Conservation (phyloP, 2,797 vertebrate genomes). For the Darevskia nairensis region DNA sequence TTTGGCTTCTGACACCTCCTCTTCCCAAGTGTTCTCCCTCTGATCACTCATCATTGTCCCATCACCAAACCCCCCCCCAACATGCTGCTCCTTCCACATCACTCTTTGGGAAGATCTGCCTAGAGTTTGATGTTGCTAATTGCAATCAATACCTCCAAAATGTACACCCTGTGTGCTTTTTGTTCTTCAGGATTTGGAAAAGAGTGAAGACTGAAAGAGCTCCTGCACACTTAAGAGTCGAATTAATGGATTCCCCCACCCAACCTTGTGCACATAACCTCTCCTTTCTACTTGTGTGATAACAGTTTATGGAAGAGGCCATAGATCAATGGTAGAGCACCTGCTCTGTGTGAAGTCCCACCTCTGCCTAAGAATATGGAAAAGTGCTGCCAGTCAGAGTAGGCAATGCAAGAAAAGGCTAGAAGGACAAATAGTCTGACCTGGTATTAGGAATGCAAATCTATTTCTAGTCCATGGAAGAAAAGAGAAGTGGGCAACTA, state of each 20-base stretch:
- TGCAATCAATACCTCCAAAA: neutral
- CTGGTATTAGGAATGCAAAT: neutral
- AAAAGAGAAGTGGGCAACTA: neutral
- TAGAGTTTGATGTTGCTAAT: neutral
- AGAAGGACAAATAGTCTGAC: neutral
- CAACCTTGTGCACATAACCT: neutral
- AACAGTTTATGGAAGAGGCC: neutral
- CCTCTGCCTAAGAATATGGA: neutral
- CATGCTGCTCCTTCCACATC: neutral
- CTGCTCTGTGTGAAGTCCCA: neutral
- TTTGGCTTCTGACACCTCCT: too few relatives aligned
- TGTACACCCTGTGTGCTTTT: neutral
- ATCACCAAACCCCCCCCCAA: neutral
- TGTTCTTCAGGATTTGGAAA: neutral
- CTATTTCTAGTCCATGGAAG: neutral
- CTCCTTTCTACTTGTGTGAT: neutral
- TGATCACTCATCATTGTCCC: too few relatives aligned
- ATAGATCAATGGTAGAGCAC: neutral
- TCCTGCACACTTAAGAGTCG: neutral
- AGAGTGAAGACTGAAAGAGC: neutral
- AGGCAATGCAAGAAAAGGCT: neutral
- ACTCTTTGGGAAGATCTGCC: neutral
- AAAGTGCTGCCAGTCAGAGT: neutral
- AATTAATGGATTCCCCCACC: neutral
- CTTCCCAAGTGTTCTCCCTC: too few relatives aligned